Evolutionary conservation across 2,888 invertebrate genomes (phyloP).

Genomic region (Aporophyla nigra): DNA sequence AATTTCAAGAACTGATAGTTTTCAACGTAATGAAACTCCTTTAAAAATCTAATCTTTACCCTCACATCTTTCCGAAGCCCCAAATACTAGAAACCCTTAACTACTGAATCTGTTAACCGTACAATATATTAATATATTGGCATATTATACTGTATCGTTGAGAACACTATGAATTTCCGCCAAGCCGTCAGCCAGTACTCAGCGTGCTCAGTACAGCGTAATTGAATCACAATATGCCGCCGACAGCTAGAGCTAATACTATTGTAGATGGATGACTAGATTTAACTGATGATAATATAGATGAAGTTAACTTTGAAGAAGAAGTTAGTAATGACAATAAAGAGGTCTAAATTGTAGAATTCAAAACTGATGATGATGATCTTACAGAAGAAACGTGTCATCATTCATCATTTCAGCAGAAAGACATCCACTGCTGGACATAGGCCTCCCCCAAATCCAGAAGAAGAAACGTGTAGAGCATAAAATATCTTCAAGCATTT

Average conservation of each 20-base stretch:
- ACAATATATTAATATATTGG: conserved; percentile 33
- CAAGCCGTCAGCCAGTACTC: conserved; percentile 59
- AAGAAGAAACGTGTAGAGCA: neutral
- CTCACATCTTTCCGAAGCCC: neutral
- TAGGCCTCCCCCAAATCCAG: too few relatives aligned
- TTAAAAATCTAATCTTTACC: too few relatives aligned
- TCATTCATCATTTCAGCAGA: too few relatives aligned
- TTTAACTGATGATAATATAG: conserved; percentile 43
- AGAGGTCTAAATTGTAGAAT: neutral
- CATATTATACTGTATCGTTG: neutral
- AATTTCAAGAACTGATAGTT: neutral
- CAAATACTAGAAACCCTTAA: neutral
- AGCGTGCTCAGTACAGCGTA: conserved; percentile 69
- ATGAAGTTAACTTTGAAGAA: conserved; percentile 29
- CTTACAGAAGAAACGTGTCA: neutral
- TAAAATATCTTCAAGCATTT: neutral
- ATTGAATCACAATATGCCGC: conserved; percentile 78
- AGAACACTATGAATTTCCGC: conserved; percentile 61
- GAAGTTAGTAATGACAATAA: neutral
- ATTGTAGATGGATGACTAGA: conserved; percentile 64
- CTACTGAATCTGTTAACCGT: conserved; percentile 26
- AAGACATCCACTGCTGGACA: too few relatives aligned
- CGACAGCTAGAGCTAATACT: conserved; percentile 65
- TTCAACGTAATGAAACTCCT: neutral
- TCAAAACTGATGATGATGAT: neutral